These are phyloP conservation scores for Maconellicoccus hirsutus DNA, from an alignment of 1,140 invertebrate species.

Conservation along the genomic window DNA sequence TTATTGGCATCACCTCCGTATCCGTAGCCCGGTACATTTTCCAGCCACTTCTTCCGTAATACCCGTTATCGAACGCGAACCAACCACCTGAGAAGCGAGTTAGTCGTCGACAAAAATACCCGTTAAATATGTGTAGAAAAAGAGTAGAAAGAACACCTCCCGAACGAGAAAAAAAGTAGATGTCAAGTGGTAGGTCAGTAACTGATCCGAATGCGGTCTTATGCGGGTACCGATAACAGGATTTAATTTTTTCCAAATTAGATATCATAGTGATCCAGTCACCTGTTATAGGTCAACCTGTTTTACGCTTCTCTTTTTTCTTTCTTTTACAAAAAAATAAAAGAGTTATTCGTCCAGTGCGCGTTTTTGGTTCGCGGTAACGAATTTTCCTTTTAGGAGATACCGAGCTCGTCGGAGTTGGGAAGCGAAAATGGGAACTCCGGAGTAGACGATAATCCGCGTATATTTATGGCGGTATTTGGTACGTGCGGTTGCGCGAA, in stretches of 20 bases:
- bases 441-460: no score
- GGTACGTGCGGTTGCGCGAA: no score
- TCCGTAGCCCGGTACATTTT: no score
- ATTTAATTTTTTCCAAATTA: slow-evolving; percentile 10
- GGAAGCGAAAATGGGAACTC: no score
- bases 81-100: slow-evolving; percentile 1
- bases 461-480: no score
- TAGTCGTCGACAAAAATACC: neutral
- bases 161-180: neutral
- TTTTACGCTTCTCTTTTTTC: no score
- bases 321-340: no score
- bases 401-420: no score
- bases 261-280: slow-evolving; percentile 3
- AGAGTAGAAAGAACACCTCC: neutral
- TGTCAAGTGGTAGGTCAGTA: slow-evolving; percentile 7
- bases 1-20: no score
- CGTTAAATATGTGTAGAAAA: neutral
- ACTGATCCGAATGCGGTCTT: neutral
- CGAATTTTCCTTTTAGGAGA: no score
- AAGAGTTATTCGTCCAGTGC: no score
- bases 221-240: slow-evolving; percentile 6
- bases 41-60: neutral
- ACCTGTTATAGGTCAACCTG: neutral
- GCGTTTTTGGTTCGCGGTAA: no score
- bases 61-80: neutral